Percentiles rank a stretch among this genome's conserved stretches.
phyloP scores from a whole-genome alignment of 2,113 vertebrate genomes.

The Cichladusa arquata region DNA sequence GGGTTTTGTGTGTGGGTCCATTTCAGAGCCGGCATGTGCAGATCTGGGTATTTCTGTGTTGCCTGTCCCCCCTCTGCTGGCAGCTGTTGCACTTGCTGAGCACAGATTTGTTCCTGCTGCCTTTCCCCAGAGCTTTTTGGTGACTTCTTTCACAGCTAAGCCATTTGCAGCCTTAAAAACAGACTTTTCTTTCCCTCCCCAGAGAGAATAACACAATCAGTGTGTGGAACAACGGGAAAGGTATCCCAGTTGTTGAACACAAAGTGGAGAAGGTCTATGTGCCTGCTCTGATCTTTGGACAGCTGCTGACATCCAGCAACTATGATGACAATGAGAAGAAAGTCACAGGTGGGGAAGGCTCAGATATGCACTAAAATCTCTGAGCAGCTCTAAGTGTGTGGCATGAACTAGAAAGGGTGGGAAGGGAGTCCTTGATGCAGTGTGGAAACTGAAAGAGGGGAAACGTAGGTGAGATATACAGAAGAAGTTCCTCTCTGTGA shows the following conservation, averaged over 20 bases:
- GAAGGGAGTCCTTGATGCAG: neutral
- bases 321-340: constrained; percentile 96
- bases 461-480: neutral
- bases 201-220: constrained; percentile 95
- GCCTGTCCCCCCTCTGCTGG: constrained; percentile 59
- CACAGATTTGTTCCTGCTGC: neutral
- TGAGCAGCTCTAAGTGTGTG: neutral
- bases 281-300: constrained; percentile 98
- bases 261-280: constrained; percentile 97
- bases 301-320: constrained; percentile 97
- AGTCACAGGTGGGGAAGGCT: constrained; percentile 87
- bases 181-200: neutral
- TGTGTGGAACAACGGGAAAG: constrained; percentile 97
- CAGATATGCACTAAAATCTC: accelerated
- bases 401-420: neutral
- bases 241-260: constrained; percentile 96
- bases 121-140: neutral
- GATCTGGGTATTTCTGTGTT: neutral
- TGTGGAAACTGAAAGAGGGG: neutral
- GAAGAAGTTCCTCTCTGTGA: neutral
- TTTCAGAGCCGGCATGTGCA: neutral
- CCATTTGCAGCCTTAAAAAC: neutral
- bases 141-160: neutral
- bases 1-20: neutral
- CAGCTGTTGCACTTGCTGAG: neutral